Conservation (phyloP, 2,113 vertebrate species). For the Sapayoa aenigma region DNA sequence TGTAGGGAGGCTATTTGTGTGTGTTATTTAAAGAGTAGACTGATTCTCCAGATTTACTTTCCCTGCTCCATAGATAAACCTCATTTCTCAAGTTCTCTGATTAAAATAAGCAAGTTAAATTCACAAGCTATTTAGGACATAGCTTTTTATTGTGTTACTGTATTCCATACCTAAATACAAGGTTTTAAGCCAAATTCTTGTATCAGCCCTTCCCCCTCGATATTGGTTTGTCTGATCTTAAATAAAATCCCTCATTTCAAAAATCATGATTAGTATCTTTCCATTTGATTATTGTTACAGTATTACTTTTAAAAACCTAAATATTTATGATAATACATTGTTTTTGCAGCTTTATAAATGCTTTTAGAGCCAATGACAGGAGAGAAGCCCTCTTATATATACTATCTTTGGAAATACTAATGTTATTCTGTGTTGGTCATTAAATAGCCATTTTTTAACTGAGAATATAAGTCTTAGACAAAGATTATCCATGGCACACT, state of each 20-base stretch:
- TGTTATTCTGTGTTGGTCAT: neutral
- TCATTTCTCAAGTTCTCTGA: neutral
- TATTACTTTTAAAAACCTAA: neutral
- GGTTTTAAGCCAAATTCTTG: neutral
- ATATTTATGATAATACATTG: neutral
- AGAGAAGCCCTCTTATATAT: neutral
- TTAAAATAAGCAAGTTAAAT: neutral
- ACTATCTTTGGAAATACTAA: neutral
- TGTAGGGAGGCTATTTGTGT: neutral
- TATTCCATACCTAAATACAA: neutral
- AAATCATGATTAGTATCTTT: neutral
- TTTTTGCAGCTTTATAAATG: neutral
- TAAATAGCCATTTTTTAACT: neutral
- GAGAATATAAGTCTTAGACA: neutral
- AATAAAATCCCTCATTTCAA: neutral
- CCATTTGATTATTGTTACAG: neutral
- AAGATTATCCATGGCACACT: neutral
- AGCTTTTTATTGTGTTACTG: neutral
- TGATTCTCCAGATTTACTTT: neutral
- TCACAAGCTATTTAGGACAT: neutral
- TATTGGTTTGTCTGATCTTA: neutral
- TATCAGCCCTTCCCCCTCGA: accelerated
- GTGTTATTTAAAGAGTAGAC: neutral
- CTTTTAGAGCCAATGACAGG: neutral
- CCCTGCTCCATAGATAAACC: neutral